These are phyloP conservation scores for Heterohyrax brucei DNA, from an alignment of 2,797 vertebrate genomes.

Conservation along the genomic window DNA sequence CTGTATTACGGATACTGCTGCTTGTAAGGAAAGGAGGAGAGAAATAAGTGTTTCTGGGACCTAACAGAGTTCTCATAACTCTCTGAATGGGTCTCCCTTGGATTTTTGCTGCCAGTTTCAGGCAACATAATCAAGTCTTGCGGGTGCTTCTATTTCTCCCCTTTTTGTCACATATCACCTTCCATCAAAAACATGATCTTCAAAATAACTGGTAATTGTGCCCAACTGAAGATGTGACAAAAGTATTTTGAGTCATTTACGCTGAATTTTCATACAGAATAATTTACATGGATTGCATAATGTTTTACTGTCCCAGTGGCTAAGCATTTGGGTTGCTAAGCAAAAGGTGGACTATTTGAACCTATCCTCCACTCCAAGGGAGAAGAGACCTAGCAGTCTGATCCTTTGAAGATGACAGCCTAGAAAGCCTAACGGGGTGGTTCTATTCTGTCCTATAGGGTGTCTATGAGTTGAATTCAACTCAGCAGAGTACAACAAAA, in stretches of 20 bases:
- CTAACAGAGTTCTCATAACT: background rate
- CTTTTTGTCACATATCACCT: background rate
- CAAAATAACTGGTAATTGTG: background rate
- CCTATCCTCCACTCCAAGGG: background rate
- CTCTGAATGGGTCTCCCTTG: background rate
- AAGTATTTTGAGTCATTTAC: conserved; percentile 34
- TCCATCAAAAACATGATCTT: background rate
- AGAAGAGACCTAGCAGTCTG: background rate
- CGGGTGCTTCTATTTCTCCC: background rate
- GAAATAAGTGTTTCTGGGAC: background rate
- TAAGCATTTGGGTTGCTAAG: background rate
- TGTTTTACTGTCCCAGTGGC: background rate
- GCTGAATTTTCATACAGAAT: background rate
- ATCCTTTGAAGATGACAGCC: background rate
- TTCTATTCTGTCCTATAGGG: background rate
- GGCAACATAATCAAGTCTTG: background rate
- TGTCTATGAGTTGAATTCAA: background rate
- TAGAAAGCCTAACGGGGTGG: background rate
- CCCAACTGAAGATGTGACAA: background rate
- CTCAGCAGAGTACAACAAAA: background rate
- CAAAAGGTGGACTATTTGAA: background rate
- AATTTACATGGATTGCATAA: background rate
- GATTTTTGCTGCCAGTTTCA: background rate
- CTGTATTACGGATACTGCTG: background rate
- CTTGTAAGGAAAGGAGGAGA: background rate